These are phyloP conservation scores for Trichoplax adhaerens DNA, from an alignment of 37 sponge, comb jelly and placozoan genomes.

Conservation along the genomic window DNA sequence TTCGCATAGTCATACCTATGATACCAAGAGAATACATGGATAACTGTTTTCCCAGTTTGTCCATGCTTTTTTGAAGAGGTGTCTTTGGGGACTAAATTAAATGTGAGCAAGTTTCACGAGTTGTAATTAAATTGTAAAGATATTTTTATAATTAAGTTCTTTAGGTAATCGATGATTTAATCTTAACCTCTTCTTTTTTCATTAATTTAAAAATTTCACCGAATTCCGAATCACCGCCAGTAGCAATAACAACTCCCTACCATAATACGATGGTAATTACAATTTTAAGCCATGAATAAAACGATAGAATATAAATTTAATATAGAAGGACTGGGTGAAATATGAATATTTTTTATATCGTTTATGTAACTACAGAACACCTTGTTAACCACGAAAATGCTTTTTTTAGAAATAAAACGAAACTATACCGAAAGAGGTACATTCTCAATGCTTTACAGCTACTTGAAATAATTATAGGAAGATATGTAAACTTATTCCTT, in stretches of 20 bases:
- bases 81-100: slow-evolving; percentile 62
- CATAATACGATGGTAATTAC: background rate
- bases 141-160: background rate
- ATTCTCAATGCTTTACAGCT: background rate
- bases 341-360: no score
- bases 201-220: slow-evolving; percentile 84
- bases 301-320: no score
- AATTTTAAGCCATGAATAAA: no score
- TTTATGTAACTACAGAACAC: no score
- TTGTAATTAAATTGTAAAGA: no score
- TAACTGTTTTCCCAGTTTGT: slow-evolving; percentile 80
- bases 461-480: background rate
- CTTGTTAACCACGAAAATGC: no score
- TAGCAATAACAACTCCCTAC: slow-evolving; percentile 75
- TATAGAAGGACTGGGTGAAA: no score
- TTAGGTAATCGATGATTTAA: background rate
- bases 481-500: background rate
- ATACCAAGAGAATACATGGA: slow-evolving; percentile 81
- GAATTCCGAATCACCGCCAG: slow-evolving; percentile 89
- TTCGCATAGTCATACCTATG: slow-evolving; percentile 50
- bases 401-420: background rate
- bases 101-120: background rate
- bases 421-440: slow-evolving; percentile 2
- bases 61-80: slow-evolving; percentile 90
- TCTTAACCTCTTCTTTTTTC: slow-evolving; percentile 59